A percentile compares a stretch with the other conserved stretches of the same genome.
These are phyloP conservation scores for Siderastrea radians DNA, from an alignment of 92 coral and sea anemone genomes.

Conservation along the genomic window DNA sequence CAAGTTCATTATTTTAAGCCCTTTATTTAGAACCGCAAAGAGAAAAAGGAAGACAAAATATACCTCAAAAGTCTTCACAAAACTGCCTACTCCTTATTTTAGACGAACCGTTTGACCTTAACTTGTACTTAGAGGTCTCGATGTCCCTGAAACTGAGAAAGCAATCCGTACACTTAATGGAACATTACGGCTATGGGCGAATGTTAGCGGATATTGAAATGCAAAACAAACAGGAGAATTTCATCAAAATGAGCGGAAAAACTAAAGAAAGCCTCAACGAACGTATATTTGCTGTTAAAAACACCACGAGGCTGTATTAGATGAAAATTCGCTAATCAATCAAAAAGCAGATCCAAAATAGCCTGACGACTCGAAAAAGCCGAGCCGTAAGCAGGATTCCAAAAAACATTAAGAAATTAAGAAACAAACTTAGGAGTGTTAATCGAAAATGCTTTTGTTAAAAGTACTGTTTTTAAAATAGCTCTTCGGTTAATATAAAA, in stretches of 20 bases:
- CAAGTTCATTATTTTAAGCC: slow-evolving; percentile 7
- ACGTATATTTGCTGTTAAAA: slow-evolving; percentile 12
- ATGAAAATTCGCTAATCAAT: slow-evolving; percentile 4
- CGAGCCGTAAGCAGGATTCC: neutral
- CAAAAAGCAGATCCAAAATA: neutral
- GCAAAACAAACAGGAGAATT: slow-evolving; percentile 22
- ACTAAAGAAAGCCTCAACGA: neutral
- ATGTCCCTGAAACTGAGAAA: neutral
- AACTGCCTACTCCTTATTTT: neutral
- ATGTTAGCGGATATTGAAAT: slow-evolving; percentile 25
- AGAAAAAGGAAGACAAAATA: neutral
- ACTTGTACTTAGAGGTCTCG: neutral
- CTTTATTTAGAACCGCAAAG: neutral
- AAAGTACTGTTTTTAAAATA: neutral
- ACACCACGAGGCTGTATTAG: neutral
- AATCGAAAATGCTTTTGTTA: slow-evolving; percentile 1
- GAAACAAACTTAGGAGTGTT: neutral
- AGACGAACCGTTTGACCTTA: neutral
- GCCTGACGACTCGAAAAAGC: neutral
- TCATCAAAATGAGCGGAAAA: slow-evolving; percentile 2
- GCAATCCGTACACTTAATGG: neutral
- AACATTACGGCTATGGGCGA: neutral
- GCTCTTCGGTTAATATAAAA: neutral
- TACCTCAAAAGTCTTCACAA: neutral
- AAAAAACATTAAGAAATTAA: slow-evolving; percentile 3